Conservation (phyloP, 2,113 vertebrate species). For the Actenoides hombroni region DNA sequence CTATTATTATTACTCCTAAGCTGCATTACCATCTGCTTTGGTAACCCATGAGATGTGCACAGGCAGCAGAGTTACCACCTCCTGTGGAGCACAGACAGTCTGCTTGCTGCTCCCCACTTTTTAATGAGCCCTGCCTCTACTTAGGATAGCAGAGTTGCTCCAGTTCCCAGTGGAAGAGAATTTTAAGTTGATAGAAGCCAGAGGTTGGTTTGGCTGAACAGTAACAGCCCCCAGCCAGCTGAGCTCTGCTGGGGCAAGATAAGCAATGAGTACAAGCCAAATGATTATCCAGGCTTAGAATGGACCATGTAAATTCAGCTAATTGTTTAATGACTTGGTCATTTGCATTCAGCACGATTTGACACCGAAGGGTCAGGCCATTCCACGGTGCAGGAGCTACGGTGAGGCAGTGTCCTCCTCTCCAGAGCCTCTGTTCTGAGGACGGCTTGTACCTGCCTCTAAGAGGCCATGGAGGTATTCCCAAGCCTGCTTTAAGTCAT, state of each 20-base stretch:
- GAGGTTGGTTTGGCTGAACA: background rate
- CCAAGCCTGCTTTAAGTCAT: background rate
- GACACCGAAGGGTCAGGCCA: background rate
- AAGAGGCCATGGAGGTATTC: background rate
- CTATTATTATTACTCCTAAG: background rate
- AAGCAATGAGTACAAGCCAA: background rate
- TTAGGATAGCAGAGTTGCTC: background rate
- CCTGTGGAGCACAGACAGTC: background rate
- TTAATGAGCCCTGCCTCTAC: background rate
- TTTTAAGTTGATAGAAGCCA: background rate
- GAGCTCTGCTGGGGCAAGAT: conserved; percentile 6
- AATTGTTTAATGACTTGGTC: conserved; percentile 46
- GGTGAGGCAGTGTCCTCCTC: background rate
- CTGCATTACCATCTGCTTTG: background rate
- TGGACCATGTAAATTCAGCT: background rate
- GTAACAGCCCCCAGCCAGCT: background rate
- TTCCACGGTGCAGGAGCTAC: background rate
- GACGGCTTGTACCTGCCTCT: rapidly evolving
- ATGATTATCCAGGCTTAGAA: conserved; percentile 40
- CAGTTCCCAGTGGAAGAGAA: background rate
- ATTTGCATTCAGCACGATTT: background rate
- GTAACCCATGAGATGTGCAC: background rate
- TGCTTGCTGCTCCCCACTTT: background rate
- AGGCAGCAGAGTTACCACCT: background rate
- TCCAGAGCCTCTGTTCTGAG: background rate